Conservation (phyloP, 1,140 invertebrate genomes). For the Gyrodactylus salaris region DNA sequence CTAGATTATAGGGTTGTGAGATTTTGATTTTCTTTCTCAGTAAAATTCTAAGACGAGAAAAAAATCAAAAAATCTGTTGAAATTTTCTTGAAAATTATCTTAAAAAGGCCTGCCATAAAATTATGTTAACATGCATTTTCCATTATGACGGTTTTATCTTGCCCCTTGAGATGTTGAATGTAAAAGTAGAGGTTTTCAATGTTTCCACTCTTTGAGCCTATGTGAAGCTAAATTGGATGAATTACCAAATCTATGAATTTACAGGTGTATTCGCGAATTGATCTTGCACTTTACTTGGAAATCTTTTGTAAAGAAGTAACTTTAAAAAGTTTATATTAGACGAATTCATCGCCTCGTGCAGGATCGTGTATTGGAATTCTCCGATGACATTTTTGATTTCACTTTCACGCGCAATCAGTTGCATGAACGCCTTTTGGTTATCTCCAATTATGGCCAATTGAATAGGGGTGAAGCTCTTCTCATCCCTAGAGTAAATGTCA, state of each 20-base stretch:
- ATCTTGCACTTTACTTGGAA: background rate
- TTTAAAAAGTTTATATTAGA: background rate
- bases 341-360: background rate
- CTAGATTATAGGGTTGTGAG: background rate
- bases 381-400: background rate
- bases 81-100: background rate
- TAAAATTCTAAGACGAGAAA: background rate
- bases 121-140: background rate
- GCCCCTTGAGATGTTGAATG: background rate
- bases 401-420: background rate
- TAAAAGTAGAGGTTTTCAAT: background rate
- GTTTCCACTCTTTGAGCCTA: background rate
- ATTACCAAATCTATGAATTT: background rate
- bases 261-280: background rate
- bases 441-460: background rate
- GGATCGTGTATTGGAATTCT: background rate
- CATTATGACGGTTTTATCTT: background rate
- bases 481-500: background rate
- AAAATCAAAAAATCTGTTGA: background rate
- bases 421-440: background rate
- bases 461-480: background rate
- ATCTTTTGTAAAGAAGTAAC: background rate
- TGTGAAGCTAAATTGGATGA: background rate
- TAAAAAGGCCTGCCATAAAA: background rate
- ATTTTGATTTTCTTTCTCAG: background rate